Percentiles rank a stretch among this genome's conserved stretches.
These are phyloP conservation scores for Nemotelus pantherinus DNA, from an alignment of 2,888 invertebrate species.

Conservation along the genomic window DNA sequence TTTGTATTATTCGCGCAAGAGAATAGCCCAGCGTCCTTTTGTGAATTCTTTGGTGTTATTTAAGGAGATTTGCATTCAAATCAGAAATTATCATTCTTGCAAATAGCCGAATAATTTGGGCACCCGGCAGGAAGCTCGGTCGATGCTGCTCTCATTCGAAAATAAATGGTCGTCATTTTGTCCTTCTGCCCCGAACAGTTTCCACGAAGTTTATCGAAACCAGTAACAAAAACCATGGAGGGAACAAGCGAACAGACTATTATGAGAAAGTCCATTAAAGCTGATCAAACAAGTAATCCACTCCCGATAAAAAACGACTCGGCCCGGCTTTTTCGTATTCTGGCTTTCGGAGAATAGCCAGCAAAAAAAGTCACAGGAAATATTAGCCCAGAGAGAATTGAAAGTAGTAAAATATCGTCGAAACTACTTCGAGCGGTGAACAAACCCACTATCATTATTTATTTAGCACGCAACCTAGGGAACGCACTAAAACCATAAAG, in stretches of 20 bases:
- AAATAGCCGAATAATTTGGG: conserved; percentile 24
- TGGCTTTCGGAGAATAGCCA: background rate
- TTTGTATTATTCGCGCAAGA: conserved; percentile 14
- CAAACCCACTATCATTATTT: too few species aligned
- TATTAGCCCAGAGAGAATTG: background rate
- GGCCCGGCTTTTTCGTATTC: conserved; percentile 3
- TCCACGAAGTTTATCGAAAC: too few species aligned
- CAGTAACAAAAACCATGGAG: too few species aligned
- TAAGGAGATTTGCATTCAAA: conserved; percentile 38
- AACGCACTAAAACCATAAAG: too few species aligned
- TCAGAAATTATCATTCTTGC: conserved; percentile 36
- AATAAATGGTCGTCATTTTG: background rate
- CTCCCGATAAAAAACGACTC: conserved; percentile 32
- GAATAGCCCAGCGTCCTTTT: background rate
- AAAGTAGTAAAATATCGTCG: background rate
- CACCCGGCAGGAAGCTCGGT: background rate
- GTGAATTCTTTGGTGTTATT: conserved; percentile 24
- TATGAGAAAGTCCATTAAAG: conserved; percentile 24
- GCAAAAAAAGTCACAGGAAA: conserved; percentile 1
- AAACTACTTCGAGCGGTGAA: background rate
- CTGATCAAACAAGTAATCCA: conserved; percentile 42
- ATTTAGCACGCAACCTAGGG: too few species aligned
- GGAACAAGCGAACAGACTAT: too few species aligned
- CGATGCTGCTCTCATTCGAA: background rate
- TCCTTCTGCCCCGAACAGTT: too few species aligned